These are phyloP conservation scores for Zoanthus sansibaricus DNA, from an alignment of 92 coral and sea anemone genomes.

Conservation along the genomic window DNA sequence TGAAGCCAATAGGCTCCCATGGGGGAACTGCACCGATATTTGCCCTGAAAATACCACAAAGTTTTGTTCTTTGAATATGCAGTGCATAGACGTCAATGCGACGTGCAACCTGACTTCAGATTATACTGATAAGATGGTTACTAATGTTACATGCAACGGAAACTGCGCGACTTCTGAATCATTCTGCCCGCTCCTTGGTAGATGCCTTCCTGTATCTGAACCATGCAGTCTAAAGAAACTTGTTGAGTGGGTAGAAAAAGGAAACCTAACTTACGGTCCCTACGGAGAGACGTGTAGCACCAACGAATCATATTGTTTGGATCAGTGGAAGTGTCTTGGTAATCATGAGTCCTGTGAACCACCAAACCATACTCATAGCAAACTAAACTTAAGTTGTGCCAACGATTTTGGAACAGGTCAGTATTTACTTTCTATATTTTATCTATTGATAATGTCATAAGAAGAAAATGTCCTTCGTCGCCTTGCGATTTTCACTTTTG, in stretches of 20 bases:
- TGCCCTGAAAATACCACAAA: neutral
- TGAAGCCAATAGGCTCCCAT: conserved; percentile 6
- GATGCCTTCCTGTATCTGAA: neutral
- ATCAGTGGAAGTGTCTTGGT: neutral
- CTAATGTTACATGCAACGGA: neutral
- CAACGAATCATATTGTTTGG: neutral
- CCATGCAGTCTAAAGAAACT: conserved; percentile 9
- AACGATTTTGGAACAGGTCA: conserved; percentile 33
- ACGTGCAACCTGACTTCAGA: conserved; percentile 1
- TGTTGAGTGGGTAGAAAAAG: neutral
- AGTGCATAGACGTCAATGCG: neutral
- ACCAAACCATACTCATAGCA: neutral
- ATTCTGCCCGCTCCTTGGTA: conserved; percentile 17
- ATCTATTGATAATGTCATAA: too few species aligned
- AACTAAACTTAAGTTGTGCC: neutral
- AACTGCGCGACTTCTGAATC: neutral
- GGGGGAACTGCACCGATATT: neutral
- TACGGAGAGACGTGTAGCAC: neutral
- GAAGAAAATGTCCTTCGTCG: too few species aligned
- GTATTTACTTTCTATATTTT: neutral
- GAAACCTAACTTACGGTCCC: conserved; percentile 11
- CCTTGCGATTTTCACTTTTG: too few species aligned
- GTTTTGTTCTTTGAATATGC: conserved; percentile 28
- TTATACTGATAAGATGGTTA: neutral
- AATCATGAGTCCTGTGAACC: neutral